Conservation (phyloP, 2,113 vertebrate genomes). For the Dasyprocta punctata region DNA sequence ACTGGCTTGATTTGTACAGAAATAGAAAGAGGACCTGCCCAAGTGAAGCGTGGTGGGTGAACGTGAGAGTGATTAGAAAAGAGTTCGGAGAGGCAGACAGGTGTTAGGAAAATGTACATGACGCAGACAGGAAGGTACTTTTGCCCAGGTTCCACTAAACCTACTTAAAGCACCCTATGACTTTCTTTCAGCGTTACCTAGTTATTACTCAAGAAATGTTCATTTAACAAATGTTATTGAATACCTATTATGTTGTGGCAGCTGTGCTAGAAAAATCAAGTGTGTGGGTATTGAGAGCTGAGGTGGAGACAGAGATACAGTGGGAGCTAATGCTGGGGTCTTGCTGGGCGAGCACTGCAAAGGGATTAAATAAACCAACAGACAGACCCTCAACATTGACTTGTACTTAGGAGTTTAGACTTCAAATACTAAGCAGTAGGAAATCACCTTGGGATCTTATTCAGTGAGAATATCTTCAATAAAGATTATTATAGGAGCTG, state of each 20-base stretch:
- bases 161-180: background rate
- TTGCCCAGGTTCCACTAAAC: background rate
- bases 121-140: background rate
- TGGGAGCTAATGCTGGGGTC: background rate
- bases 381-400: background rate
- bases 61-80: background rate
- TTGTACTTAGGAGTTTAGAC: background rate
- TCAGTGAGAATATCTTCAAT: slow-evolving; percentile 30
- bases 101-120: background rate
- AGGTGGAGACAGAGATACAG: background rate
- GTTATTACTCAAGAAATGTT: background rate
- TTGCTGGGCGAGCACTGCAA: background rate
- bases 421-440: slow-evolving; percentile 46
- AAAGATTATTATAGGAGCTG: slow-evolving; percentile 42
- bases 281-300: background rate
- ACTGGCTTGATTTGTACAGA: background rate
- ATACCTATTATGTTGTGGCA: background rate
- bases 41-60: background rate
- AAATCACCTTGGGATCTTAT: background rate
- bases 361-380: background rate
- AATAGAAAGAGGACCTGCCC: background rate
- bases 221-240: background rate
- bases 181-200: background rate
- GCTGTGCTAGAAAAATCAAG: background rate
- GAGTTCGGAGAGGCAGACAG: background rate